Evolutionary conservation across 2,888 invertebrate species (phyloP), one percentile per base, ranked within the genome.

Genomic region (Cosmia trapezina): DNA sequence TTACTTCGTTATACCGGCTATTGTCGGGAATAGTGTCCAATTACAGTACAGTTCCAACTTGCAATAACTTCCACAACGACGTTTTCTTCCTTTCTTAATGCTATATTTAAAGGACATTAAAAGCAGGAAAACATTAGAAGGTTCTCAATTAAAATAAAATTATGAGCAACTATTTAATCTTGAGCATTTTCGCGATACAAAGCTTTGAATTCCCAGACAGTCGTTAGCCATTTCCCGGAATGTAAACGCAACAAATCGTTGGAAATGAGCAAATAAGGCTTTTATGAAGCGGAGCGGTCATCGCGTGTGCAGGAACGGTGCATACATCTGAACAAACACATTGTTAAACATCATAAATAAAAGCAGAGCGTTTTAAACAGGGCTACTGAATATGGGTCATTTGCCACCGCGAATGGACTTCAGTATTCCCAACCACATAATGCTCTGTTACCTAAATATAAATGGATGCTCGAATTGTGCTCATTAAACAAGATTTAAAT

Each of bases 401-500:
- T 87, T 88, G 81, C 76, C 74, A 76, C 86, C 74, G 33, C 80
- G 73, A 87, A 81, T 81, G 78, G 76, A 85, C 81, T 81, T 74
- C 72, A 77, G 79, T 70, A 76, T 76, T 84, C 81, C 80, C 83
- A 81, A 88, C 83, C 85, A 74, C 83, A 83, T 79, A 83, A 83
- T 81, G 83, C 76, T 81, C 76, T 73, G 81, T 76, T 76, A 74
- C 78, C 78, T 79, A 79, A 83, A 83, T 85, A 73, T 70, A 77
- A 81, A 79, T 73, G 79, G 64, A 75, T 61, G 72, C 75, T 83
- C 73, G 76, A 81, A 86, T 81, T 84, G 83, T 74, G 73, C 70
- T 81, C 84, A 85, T 83, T 85, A 83, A 79, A 80, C 80, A 80
- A 76, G 82, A 83, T 84, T 88, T 86, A 83, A 88, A 83, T 84